These are phyloP conservation scores for Drosophila nasuta DNA, from an alignment of 1,140 invertebrate genomes.

Conservation along the genomic window DNA sequence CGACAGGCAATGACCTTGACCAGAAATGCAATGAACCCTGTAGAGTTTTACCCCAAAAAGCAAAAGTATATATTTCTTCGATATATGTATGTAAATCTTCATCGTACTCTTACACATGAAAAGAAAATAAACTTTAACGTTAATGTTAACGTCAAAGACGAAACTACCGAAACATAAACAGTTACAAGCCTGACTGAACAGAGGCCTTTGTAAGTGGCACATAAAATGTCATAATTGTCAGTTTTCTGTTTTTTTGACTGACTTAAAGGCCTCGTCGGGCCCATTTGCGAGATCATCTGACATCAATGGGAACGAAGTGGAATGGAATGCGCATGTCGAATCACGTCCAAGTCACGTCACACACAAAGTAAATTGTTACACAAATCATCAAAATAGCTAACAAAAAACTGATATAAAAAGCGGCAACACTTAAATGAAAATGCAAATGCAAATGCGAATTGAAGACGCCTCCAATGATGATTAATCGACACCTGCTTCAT, in stretches of 20 bases:
- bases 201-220: slow-evolving; percentile 60
- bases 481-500: slow-evolving; percentile 63
- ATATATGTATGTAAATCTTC: neutral
- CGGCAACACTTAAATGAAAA: slow-evolving; percentile 42
- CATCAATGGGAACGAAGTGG: slow-evolving; percentile 55
- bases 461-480: slow-evolving; percentile 56
- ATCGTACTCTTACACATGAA: slow-evolving; percentile 4
- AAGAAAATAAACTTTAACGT: slow-evolving; percentile 27
- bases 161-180: slow-evolving; percentile 60
- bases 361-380: slow-evolving; percentile 70
- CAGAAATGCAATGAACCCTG: slow-evolving; percentile 73
- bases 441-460: slow-evolving; percentile 36
- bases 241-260: slow-evolving; percentile 12
- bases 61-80: neutral
- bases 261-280: slow-evolving; percentile 41
- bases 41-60: slow-evolving; percentile 16
- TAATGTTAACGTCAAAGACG: slow-evolving; percentile 42
- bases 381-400: slow-evolving; percentile 52
- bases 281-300: slow-evolving; percentile 55
- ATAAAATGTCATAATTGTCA: slow-evolving; percentile 81
- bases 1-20: slow-evolving; percentile 62
- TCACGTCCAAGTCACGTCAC: slow-evolving; percentile 7
- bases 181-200: slow-evolving; percentile 50
- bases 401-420: slow-evolving; percentile 3
- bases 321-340: slow-evolving; percentile 55